These are phyloP conservation scores for Plutomurus gul DNA, from an alignment of 1,140 invertebrate species.

Conservation along the genomic window DNA sequence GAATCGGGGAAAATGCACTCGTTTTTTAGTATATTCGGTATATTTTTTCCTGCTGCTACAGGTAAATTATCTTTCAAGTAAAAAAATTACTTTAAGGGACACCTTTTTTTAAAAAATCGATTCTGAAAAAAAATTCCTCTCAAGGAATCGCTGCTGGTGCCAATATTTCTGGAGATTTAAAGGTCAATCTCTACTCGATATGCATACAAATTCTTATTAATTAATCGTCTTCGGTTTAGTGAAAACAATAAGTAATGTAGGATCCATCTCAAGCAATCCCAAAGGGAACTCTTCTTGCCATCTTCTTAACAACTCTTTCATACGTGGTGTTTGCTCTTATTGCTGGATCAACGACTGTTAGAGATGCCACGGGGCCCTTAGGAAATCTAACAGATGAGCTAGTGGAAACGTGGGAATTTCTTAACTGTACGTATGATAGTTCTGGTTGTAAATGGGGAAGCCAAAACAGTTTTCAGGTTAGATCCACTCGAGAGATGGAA, in stretches of 20 bases:
- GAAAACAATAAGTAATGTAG: too few species aligned
- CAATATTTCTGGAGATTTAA: slow-evolving; percentile 65
- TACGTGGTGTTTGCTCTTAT: slow-evolving; percentile 61
- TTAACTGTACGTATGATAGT: not conserved
- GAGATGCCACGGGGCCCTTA: slow-evolving; percentile 60
- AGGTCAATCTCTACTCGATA: slow-evolving; percentile 42
- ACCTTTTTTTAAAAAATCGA: slow-evolving; percentile 54
- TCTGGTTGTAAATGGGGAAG: slow-evolving; percentile 71
- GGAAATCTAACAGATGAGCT: slow-evolving; percentile 59
- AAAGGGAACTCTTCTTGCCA: slow-evolving; percentile 64
- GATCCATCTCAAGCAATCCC: slow-evolving; percentile 59
- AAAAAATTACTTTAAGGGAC: too few species aligned
- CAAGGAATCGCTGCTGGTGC: slow-evolving; percentile 60
- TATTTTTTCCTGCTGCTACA: slow-evolving; percentile 71
- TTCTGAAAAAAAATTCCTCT: not conserved
- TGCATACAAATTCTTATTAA: not conserved
- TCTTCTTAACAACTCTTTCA: slow-evolving; percentile 60
- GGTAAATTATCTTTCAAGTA: too few species aligned
- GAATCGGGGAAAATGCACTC: slow-evolving; percentile 53
- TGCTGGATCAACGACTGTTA: slow-evolving; percentile 56
- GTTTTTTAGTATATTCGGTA: slow-evolving; percentile 92
- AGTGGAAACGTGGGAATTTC: not conserved
- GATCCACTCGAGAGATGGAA: too few species aligned
- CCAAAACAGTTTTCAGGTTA: slow-evolving; percentile 79
- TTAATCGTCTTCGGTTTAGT: slow-evolving; percentile 22